Percentiles rank a stretch among this genome's conserved stretches.
phyloP scores from a whole-genome alignment of 2,113 vertebrate species.

The Talpa occidentalis region DNA sequence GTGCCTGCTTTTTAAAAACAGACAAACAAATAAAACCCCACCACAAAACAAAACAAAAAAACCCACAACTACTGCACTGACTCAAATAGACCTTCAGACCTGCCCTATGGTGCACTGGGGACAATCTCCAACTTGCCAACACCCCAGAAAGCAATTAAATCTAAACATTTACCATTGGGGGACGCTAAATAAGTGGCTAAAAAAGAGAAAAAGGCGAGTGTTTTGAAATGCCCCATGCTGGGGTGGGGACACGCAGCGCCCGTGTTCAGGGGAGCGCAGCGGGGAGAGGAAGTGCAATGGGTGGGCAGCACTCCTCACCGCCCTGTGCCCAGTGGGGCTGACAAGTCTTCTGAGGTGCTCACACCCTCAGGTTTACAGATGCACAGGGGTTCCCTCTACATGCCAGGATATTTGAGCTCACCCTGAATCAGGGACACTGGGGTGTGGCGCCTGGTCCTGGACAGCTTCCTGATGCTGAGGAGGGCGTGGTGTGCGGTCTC shows the following conservation, averaged over 20 bases:
- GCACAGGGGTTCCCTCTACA: rapidly evolving
- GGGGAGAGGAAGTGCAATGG: neutral
- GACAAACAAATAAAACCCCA: too few species aligned
- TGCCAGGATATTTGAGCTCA: neutral
- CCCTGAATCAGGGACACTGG: neutral
- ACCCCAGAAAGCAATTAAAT: conserved; percentile 71
- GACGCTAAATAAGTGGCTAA: conserved; percentile 51
- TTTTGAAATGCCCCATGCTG: neutral
- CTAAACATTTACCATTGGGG: conserved; percentile 59
- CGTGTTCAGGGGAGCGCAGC: neutral
- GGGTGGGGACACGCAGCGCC: neutral
- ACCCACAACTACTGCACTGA: neutral
- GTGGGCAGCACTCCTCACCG: neutral
- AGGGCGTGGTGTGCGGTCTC: neutral
- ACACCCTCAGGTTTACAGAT: rapidly evolving
- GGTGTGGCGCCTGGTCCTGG: neutral
- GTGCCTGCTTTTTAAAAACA: neutral
- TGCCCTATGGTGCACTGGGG: neutral
- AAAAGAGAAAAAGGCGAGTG: neutral
- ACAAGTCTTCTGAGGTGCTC: neutral
- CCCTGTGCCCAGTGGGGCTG: rapidly evolving
- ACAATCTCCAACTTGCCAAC: conserved; percentile 61
- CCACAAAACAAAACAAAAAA: too few species aligned
- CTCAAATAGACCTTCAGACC: conserved; percentile 43
- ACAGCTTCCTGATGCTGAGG: rapidly evolving